Conservation (phyloP, 2,888 invertebrate species). For the Cryptocephalus primarius region DNA sequence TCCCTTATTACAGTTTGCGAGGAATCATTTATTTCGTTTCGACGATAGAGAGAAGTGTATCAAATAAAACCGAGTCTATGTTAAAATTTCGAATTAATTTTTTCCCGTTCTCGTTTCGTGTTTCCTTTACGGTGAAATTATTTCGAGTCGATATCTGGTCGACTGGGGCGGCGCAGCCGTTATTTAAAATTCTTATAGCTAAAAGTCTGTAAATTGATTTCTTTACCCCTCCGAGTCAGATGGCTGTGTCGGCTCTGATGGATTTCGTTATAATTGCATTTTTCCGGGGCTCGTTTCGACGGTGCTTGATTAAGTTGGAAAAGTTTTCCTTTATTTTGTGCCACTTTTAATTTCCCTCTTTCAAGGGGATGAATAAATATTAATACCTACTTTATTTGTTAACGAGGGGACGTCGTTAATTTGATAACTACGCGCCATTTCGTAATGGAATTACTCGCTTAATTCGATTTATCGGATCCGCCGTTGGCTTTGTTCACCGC, state of each 20-base stretch:
- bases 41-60: too few relatives aligned
- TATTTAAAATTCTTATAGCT: not conserved
- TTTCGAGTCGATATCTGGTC: too few relatives aligned
- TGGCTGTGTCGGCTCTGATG: constrained; percentile 28
- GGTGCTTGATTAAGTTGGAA: not conserved
- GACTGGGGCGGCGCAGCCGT: too few relatives aligned
- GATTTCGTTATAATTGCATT: constrained; percentile 37
- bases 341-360: constrained; percentile 23
- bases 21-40: too few relatives aligned
- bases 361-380: constrained; percentile 20
- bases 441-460: constrained; percentile 5
- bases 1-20: too few relatives aligned
- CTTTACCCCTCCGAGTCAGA: constrained; percentile 11
- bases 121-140: too few relatives aligned
- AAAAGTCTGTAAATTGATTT: not conserved
- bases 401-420: not conserved
- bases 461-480: constrained; percentile 5
- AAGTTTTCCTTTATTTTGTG: constrained; percentile 15
- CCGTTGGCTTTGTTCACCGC: constrained; percentile 4
- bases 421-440: constrained; percentile 1
- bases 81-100: too few relatives aligned
- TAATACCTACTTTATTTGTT: not conserved
- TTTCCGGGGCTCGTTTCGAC: constrained; percentile 16
- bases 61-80: too few relatives aligned
- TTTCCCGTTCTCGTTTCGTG: too few relatives aligned